Conservation (phyloP, 2,797 vertebrate species). For the Syngnathus rostellatus region DNA sequence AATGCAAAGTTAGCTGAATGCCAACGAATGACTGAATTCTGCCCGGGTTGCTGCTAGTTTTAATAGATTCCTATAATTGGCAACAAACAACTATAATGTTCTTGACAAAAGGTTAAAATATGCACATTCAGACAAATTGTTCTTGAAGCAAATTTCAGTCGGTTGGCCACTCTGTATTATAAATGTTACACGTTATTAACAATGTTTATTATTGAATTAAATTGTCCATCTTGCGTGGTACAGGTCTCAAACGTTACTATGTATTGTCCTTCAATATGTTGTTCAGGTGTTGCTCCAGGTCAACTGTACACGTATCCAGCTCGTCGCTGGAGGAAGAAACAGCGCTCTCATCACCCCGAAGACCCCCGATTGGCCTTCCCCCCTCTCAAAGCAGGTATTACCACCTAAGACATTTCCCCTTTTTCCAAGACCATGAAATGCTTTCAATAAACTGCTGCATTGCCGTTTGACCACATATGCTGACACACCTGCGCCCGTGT, state of each 20-base stretch:
- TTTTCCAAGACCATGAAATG: background rate
- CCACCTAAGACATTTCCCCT: background rate
- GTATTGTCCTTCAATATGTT: background rate
- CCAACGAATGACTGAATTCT: too few species aligned
- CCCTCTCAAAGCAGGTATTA: conserved; percentile 85
- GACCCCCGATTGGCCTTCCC: conserved; percentile 89
- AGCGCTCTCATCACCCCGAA: conserved; percentile 88
- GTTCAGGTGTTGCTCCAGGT: conserved; percentile 83
- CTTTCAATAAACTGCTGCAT: background rate
- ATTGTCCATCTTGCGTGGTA: background rate
- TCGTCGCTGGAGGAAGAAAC: conserved; percentile 91
- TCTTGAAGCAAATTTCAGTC: too few species aligned
- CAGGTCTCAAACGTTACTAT: background rate
- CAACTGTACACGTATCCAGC: conserved; percentile 96
- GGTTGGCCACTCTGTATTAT: too few species aligned
- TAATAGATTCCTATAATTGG: too few species aligned
- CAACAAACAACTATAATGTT: too few species aligned
- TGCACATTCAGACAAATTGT: too few species aligned
- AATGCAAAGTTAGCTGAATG: too few species aligned
- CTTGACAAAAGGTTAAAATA: too few species aligned
- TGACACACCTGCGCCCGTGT: conserved; percentile 7
- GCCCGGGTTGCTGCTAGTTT: too few species aligned
- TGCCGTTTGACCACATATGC: background rate
- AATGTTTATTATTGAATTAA: too few species aligned
- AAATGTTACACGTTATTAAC: too few species aligned